phyloP scores from a whole-genome alignment of 2,113 vertebrate species.

The Trematomus loennbergii region DNA sequence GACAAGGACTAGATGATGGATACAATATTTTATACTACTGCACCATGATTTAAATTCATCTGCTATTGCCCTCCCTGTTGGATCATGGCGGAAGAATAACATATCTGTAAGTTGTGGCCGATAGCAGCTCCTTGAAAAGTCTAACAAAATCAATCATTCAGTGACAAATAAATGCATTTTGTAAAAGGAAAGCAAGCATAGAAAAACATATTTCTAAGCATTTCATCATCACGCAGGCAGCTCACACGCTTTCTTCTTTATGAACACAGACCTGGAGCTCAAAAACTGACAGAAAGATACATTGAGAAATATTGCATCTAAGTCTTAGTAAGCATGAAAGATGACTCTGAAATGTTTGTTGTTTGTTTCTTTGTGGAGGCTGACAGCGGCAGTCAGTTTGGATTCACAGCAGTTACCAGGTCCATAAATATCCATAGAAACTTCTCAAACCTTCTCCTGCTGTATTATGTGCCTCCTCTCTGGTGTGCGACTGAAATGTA shows the following conservation, averaged over 20 bases:
- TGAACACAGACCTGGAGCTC: not conserved
- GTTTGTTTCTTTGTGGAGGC: not conserved
- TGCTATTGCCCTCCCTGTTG: not conserved
- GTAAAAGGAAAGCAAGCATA: not conserved
- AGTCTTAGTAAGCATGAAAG: not conserved
- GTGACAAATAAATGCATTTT: constrained; percentile 31
- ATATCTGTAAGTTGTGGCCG: constrained; percentile 29
- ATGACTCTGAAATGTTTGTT: not conserved
- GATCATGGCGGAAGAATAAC: constrained; percentile 24
- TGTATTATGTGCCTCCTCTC: not conserved
- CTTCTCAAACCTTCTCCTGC: not conserved
- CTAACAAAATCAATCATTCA: constrained; percentile 31
- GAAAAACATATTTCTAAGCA: constrained; percentile 36
- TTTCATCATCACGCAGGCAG: constrained; percentile 53
- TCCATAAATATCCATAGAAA: not conserved
- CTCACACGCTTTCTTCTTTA: constrained; percentile 15
- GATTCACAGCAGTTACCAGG: not conserved
- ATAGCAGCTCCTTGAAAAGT: not conserved
- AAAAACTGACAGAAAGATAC: too few species aligned
- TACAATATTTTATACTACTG: constrained; percentile 13
- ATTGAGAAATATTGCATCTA: constrained; percentile 6
- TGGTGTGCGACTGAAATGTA: not conserved
- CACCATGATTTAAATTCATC: constrained; percentile 35
- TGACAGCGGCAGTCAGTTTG: not conserved
- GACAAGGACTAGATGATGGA: not conserved